Base-by-base conservation (phyloP, 2,888 invertebrate species). In the Oscheius sp. region DNA sequence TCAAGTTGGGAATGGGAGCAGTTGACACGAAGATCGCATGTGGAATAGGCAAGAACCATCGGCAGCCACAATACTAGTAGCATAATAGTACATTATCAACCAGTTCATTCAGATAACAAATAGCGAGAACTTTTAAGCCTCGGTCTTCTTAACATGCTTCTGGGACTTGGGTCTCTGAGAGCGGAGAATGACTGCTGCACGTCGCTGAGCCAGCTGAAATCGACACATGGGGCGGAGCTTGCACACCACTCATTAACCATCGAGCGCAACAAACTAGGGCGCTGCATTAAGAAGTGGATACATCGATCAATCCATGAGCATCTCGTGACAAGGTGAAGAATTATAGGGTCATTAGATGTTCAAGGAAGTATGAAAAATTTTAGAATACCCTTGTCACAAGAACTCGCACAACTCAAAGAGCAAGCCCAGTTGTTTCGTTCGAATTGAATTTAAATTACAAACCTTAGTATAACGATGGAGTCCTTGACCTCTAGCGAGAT, bases 171-270 rank as follows among this genome's bases (percentile, higher is more conserved):
- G 70, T 50, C 68, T 68, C 67, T 76, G 75, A 59, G 80, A 72
- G 66, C 78, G 76, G 54, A 79, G 71, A 56, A 75, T 51, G 66
- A 77, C 79, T 54, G 79, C 72, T 49, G 78, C 76, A 54, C 75
- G 73, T 62, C 75, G 73, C 65, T 75, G 75, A 49, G 80, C 79
- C 65, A 78, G 70, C 75, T 78, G 71, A 68, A 75, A 67, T 65
- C 54, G 65, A 65, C 54, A 65, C 65, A 65, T 65, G 5, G 65
- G 65, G 54, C 54, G 65, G 65, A 54, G 65, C 65, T 54, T 65
- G 65, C 65, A 54, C 54, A 65, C 54, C 65, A 65, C 65, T 65
- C 65, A 65, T 65, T 65, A 65, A 65, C 65, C 65, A 33, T 30
- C 65, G 65, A 38, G 54, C 65, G 65, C 65, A 65, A 65, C 65